Conservation (phyloP, 2,113 vertebrate genomes). For the Phodopus roborovskii region DNA sequence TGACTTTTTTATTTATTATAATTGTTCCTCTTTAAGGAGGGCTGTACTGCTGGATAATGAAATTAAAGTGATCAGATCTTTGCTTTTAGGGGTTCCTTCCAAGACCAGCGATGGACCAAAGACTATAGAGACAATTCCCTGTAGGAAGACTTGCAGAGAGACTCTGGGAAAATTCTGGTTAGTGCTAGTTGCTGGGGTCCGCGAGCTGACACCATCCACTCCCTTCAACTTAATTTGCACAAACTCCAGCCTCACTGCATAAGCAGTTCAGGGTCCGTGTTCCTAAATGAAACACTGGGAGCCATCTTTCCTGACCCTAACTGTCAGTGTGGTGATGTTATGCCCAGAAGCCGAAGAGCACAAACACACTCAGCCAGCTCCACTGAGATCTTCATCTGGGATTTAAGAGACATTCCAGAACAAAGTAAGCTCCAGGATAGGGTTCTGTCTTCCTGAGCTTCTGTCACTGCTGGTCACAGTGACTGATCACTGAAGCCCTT, state of each 20-base stretch:
- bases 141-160: neutral
- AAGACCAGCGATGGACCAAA: neutral
- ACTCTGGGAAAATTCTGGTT: neutral
- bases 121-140: neutral
- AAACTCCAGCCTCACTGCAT: neutral
- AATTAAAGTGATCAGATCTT: neutral
- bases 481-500: constrained; percentile 67
- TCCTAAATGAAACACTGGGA: neutral
- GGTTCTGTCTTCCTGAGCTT: neutral
- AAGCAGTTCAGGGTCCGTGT: too few relatives aligned
- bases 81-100: neutral
- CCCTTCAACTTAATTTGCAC: neutral
- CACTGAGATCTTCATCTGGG: neutral
- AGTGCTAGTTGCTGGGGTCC: neutral
- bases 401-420: neutral
- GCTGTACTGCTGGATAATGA: neutral
- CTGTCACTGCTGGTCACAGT: constrained; percentile 59
- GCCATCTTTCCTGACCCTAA: neutral
- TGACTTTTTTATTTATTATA: neutral
- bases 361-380: neutral
- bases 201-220: too few relatives aligned
- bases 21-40: neutral
- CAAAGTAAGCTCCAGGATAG: neutral
- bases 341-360: neutral
- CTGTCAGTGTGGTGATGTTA: too few relatives aligned